Conservation (phyloP, 1,140 invertebrate species). For the Mylabris phalerata region DNA sequence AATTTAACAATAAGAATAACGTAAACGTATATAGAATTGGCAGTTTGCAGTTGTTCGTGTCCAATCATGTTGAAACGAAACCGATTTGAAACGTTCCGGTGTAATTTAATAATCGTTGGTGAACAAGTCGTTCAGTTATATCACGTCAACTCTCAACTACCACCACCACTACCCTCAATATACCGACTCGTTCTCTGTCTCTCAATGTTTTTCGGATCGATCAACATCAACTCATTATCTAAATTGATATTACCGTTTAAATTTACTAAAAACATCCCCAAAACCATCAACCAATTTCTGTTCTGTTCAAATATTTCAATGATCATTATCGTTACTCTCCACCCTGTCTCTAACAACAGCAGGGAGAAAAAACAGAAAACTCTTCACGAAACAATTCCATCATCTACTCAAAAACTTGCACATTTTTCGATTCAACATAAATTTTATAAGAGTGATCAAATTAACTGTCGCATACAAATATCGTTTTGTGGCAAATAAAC, state of each 20-base stretch:
- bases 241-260: conserved; percentile 25
- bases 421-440: too few relatives aligned
- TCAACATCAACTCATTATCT: conserved; percentile 25
- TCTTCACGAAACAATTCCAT: too few relatives aligned
- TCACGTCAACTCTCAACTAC: conserved; percentile 2
- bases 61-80: conserved; percentile 24
- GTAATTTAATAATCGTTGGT: conserved; percentile 25
- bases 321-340: too few relatives aligned
- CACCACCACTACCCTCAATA: background rate
- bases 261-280: conserved; percentile 13
- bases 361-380: too few relatives aligned
- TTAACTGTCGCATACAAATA: too few relatives aligned
- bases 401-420: too few relatives aligned
- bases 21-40: too few relatives aligned
- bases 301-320: background rate
- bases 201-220: conserved; percentile 9
- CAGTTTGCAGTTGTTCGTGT: conserved; percentile 18
- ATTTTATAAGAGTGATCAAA: too few relatives aligned
- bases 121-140: conserved; percentile 18
- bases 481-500: too few relatives aligned
- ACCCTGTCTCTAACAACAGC: too few relatives aligned
- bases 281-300: background rate
- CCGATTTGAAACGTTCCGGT: conserved; percentile 17
- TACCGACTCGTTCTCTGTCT: too few relatives aligned
- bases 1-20: too few relatives aligned